Percentiles rank a stretch among this genome's conserved stretches.
Conservation (phyloP, 1,140 invertebrate species). For the Philotrypesis tridentata region DNA sequence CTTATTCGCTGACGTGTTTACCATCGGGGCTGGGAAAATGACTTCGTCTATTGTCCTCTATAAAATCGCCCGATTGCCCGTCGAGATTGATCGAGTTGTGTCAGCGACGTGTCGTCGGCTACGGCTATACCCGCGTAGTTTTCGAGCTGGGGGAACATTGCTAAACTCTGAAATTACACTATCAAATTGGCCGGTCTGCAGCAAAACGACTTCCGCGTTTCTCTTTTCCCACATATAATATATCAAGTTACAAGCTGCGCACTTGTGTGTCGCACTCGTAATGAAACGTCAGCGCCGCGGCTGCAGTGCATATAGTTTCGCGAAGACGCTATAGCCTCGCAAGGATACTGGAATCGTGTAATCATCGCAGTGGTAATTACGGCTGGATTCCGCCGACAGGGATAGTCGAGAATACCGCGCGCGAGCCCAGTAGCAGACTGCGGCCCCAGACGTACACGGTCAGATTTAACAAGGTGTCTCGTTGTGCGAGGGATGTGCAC, state of each 20-base stretch:
- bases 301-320: neutral
- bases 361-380: neutral
- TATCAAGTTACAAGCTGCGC: too few species aligned
- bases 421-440: neutral
- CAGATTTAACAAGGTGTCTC: slow-evolving; percentile 22
- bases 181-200: neutral
- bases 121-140: too few species aligned
- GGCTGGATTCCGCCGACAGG: neutral
- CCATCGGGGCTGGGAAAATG: too few species aligned
- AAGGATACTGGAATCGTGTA: neutral
- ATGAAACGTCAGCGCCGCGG: neutral
- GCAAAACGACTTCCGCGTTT: neutral
- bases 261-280: neutral
- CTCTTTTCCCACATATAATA: neutral
- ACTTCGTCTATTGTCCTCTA: too few species aligned
- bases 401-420: too few species aligned
- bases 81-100: too few species aligned
- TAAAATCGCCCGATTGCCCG: too few species aligned
- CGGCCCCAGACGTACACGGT: neutral
- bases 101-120: too few species aligned
- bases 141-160: too few species aligned
- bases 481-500: too few species aligned
- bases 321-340: neutral
- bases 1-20: too few species aligned
- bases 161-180: neutral